Evolutionary conservation across 2,113 vertebrate genomes (phyloP).

Genomic region (Laticauda colubrina): DNA sequence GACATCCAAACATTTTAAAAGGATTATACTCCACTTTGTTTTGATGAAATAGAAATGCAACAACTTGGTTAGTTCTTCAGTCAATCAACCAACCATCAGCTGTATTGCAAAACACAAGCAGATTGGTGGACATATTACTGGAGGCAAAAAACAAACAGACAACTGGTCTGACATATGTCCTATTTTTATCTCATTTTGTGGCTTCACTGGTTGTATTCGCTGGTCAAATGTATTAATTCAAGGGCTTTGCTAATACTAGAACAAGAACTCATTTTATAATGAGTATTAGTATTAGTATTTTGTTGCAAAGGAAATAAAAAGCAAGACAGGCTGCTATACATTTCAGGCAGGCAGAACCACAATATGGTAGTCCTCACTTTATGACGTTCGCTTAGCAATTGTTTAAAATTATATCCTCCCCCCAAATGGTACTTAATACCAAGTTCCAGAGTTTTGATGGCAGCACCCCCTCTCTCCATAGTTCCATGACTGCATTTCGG

Average conservation of each 20-base stretch:
- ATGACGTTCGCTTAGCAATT: neutral
- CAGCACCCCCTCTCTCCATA: neutral
- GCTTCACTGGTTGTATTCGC: neutral
- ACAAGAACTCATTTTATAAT: neutral
- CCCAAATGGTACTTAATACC: neutral
- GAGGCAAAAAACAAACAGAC: neutral
- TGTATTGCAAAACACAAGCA: neutral
- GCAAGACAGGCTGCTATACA: neutral
- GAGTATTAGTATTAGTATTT: neutral
- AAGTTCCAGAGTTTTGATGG: neutral
- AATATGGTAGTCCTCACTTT: neutral
- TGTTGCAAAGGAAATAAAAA: neutral
- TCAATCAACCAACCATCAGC: neutral
- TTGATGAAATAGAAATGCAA: neutral
- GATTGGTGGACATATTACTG: neutral
- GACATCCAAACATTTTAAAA: neutral
- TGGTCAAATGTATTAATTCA: neutral
- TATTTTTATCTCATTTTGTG: neutral
- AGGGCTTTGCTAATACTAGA: neutral
- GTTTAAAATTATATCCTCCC: neutral
- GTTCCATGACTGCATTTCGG: neutral
- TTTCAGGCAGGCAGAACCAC: neutral
- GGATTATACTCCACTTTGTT: neutral
- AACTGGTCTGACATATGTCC: neutral
- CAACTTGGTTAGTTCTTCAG: neutral